phyloP scores from a whole-genome alignment of 1,140 invertebrate genomes.

The Onthophagus taurus region DNA sequence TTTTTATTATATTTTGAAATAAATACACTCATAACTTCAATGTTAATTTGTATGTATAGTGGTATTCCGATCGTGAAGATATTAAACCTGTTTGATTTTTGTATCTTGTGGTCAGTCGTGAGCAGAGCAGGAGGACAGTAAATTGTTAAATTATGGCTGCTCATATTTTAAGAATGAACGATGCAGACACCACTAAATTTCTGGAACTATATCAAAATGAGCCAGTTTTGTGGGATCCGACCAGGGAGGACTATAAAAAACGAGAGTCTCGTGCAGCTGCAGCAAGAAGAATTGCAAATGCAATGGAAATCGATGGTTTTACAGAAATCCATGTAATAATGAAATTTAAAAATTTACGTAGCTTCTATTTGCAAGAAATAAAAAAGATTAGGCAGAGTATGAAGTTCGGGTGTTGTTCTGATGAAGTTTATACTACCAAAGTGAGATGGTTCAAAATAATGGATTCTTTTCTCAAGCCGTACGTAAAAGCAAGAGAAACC shows the following conservation, averaged over 20 bases:
- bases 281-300: slow-evolving; percentile 14
- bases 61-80: too few species aligned
- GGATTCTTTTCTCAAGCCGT: slow-evolving; percentile 12
- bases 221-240: slow-evolving; percentile 16
- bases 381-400: slow-evolving; percentile 29
- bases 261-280: slow-evolving; percentile 15
- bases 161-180: slow-evolving; percentile 9
- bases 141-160: neutral
- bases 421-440: slow-evolving; percentile 26
- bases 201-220: slow-evolving; percentile 16
- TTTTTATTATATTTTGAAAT: too few species aligned
- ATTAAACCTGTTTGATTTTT: too few species aligned
- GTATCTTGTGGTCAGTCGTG: slow-evolving; percentile 7
- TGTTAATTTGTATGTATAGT: too few species aligned
- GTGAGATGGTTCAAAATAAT: slow-evolving; percentile 15
- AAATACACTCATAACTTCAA: too few species aligned
- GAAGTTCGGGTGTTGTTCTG: slow-evolving; percentile 17
- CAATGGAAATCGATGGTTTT: slow-evolving; percentile 14
- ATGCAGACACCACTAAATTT: slow-evolving; percentile 12
- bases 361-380: slow-evolving; percentile 14
- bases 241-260: slow-evolving; percentile 13
- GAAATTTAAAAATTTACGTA: slow-evolving; percentile 20
- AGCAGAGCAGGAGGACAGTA: neutral
- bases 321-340: slow-evolving; percentile 13
- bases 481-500: slow-evolving; percentile 9